Evolutionary conservation across 2,888 invertebrate genomes (phyloP).

Genomic region (Horisme vitalbata): DNA sequence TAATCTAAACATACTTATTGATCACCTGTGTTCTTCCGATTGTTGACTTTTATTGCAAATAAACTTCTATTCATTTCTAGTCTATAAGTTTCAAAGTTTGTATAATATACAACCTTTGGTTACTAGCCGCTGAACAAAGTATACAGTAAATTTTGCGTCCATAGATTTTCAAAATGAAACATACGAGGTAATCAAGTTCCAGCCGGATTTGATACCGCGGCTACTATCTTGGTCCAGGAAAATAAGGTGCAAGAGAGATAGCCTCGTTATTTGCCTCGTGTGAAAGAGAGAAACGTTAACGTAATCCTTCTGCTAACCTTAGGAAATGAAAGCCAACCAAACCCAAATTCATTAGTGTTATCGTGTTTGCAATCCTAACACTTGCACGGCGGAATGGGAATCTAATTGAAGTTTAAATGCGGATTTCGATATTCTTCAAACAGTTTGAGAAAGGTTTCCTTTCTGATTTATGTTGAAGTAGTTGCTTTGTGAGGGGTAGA

Average conservation of each 20-base stretch:
- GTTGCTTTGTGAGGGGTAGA: conserved; percentile 5
- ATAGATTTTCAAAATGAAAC: conserved; percentile 4
- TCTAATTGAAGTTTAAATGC: conserved; percentile 30
- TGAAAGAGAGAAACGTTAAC: conserved; percentile 37
- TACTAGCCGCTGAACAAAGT: conserved; percentile 8
- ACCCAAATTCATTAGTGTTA: conserved; percentile 70
- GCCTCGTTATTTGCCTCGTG: conserved; percentile 23
- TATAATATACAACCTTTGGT: background rate
- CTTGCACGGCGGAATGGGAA: conserved; percentile 47
- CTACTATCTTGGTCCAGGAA: conserved; percentile 35
- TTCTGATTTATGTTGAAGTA: conserved; percentile 12
- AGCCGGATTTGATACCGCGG: conserved; percentile 31
- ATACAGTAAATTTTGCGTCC: background rate
- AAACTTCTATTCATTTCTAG: too few species aligned
- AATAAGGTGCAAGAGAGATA: conserved; percentile 40
- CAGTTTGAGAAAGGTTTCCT: conserved; percentile 18
- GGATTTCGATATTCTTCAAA: conserved; percentile 25
- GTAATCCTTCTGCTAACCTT: conserved; percentile 57
- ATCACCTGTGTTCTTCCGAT: too few species aligned
- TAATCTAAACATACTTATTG: too few species aligned
- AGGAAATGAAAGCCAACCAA: conserved; percentile 65
- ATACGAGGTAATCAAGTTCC: conserved; percentile 30
- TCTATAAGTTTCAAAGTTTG: conserved; percentile 8
- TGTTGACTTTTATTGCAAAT: too few species aligned
- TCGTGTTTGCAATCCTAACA: conserved; percentile 57